Percentiles rank a stretch among this genome's conserved stretches.
Conservation (phyloP, 2,888 invertebrate species). For the Lysandra bellargus region DNA sequence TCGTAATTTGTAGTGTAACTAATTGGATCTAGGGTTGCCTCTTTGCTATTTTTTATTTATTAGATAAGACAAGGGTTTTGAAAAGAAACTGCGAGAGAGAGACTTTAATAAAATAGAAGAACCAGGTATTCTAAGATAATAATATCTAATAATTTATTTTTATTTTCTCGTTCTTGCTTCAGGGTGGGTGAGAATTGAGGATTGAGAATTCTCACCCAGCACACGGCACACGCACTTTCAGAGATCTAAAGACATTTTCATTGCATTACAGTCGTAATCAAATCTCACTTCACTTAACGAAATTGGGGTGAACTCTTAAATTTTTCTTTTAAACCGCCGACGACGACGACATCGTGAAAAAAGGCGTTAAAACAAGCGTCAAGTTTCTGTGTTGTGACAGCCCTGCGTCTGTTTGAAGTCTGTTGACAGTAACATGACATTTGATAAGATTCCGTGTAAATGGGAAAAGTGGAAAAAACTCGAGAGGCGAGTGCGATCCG, state of each 20-base stretch:
- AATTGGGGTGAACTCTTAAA: background rate
- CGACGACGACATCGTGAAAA: background rate
- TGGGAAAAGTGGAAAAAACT: conserved; percentile 39
- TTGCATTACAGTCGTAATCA: background rate
- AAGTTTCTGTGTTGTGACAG: conserved; percentile 14
- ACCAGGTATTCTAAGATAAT: background rate
- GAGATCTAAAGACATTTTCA: background rate
- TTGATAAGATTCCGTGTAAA: conserved; percentile 44
- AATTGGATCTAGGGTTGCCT: conserved; percentile 24
- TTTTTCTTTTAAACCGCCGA: background rate
- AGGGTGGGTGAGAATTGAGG: too few relatives aligned
- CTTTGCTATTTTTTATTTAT: background rate
- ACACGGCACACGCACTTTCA: too few relatives aligned
- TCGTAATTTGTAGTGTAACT: conserved; percentile 2
- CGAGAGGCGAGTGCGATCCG: conserved; percentile 36
- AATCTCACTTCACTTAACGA: background rate
- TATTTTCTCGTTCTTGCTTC: too few relatives aligned
- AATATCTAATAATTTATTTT: background rate
- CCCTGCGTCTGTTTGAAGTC: conserved; percentile 41
- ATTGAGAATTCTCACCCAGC: too few relatives aligned
- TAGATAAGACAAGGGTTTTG: background rate
- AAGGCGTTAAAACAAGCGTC: conserved; percentile 21
- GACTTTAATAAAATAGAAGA: too few relatives aligned
- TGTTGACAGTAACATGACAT: conserved; percentile 46
- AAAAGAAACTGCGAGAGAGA: background rate